Base-by-base conservation (phyloP, 2,113 vertebrate species). In the Uria lomvia region DNA sequence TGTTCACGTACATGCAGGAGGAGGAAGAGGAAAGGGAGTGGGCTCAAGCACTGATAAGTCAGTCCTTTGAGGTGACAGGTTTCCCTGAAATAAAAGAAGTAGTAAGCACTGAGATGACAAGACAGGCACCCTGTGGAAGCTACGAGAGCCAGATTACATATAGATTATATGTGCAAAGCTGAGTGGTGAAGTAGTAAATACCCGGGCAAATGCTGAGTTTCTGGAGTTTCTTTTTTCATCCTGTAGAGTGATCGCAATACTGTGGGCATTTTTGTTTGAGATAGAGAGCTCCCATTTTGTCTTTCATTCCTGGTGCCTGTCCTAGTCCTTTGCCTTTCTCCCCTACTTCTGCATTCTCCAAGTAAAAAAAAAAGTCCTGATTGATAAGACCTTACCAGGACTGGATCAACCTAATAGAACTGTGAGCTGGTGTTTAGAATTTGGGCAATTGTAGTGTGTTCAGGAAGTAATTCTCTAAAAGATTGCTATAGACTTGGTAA, bases 141-240 rank as follows among this genome's bases (percentile, higher is more conserved):
- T 81, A 2, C 0, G 2, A 68, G 27, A 49, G 19, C 14, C 21
- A 49, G 56, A 49, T 73, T 49, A n/a, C 0, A 1, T 56, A 10
- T 10, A 58, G 45, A 16, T 34, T 49, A 19, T 42, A 24, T 1
- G 1, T 84, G 72, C 30, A 40, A 30, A 87, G 16, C 29, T 89
- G 36, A 52, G 11, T 40, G 20, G 19, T 62, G 73, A 73, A 47
- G 78, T 38, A 65, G 17, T 68, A 72, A 56, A 53, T 56, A 76
- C 5, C 6, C 7, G 3, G 29, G 15, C 8, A 74, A 58, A 62
- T 76, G 53, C 4, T 11, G 32, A 49, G 24, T 71, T 77, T 80
- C 47, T 84, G 60, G 14, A 52, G 23, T 56, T 52, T 19, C 4
- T 74, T 52, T 74, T 66, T 87, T 59, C 3, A 2, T 66, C 12